These are phyloP conservation scores for Sisor rabdophorus DNA, from an alignment of 2,113 vertebrate species.

Conservation along the genomic window DNA sequence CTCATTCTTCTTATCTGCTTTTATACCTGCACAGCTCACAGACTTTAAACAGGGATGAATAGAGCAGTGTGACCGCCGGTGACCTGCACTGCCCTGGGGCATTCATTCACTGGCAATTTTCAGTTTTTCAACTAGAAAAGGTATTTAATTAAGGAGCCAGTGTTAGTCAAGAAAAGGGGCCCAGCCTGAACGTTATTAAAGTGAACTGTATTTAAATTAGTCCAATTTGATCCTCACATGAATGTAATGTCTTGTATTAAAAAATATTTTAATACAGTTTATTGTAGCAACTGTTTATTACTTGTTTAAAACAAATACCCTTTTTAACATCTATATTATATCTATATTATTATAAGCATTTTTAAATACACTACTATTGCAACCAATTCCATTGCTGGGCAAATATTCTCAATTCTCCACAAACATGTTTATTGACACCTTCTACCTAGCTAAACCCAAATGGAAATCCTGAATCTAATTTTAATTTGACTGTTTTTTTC, in stretches of 20 bases:
- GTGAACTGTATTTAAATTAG: neutral
- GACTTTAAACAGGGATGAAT: slow-evolving; percentile 15
- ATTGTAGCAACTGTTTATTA: neutral
- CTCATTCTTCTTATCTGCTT: neutral
- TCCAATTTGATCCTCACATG: neutral
- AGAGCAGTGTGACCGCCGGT: slow-evolving; percentile 30
- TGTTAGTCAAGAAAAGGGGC: neutral
- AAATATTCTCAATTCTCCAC: neutral
- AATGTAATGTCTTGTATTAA: neutral
- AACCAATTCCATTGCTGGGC: neutral
- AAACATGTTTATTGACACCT: neutral
- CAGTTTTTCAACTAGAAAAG: slow-evolving; percentile 1
- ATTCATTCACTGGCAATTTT: slow-evolving; percentile 4
- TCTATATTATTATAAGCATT: neutral
- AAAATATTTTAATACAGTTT: neutral
- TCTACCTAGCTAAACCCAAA: neutral
- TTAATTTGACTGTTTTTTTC: neutral
- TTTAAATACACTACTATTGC: neutral
- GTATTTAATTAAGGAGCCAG: slow-evolving; percentile 1
- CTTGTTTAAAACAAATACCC: neutral
- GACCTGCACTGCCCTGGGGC: slow-evolving; percentile 16
- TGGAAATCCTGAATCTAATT: neutral
- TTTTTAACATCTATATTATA: neutral
- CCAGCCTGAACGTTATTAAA: neutral
- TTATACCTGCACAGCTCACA: slow-evolving; percentile 31